Base-by-base conservation (phyloP, 2,113 vertebrate genomes). In the Hirundichthys speculiger region DNA sequence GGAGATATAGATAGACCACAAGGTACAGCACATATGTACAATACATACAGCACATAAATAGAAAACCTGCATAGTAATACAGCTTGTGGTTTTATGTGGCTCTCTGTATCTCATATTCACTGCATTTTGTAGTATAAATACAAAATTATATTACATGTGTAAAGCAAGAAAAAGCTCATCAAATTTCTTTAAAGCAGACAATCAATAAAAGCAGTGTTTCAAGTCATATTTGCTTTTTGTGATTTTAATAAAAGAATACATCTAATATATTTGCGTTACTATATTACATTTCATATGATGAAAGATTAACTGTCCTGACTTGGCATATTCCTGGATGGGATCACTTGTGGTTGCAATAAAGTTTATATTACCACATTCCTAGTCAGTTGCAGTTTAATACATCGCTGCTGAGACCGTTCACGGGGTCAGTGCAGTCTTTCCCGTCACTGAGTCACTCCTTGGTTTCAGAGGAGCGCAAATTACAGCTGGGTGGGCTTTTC, bases 401-500 rank as follows among this genome's bases (percentile, higher is more conserved):
- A 3, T 51, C 25, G 19, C 58, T 6, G 55, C 10, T 0, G 22
- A 54, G 57, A 64, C 66, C 11, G 6, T n/a, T 65, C 34, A 4
- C 45, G 18, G 49, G 75, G 83, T 77, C 69, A 61, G n/a, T 1
- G 50, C 73, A 73, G 66, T 76, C 71, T 75, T 82, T 75, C 50
- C 73, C 66, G 61, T 76, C 75, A 56, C 12, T 79, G 82, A 82
- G 67, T 68, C 62, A 46, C 73, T 56, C 61, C 64, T 65, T 10
- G 30, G 51, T 79, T 87, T 87, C 66, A 80, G 53, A 57, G 39
- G 57, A 66, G 73, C 1, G 30, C 69, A 80, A 70, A 73, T 83
- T 77, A 77, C 75, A 83, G 75, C 77, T 38, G 78, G 61, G 71
- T 61, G 76, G 69, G 80, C 75, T 90, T 89, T 90, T 88, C 85